Base-by-base conservation (phyloP, 2,113 vertebrate species). In the Pholis gunnellus region DNA sequence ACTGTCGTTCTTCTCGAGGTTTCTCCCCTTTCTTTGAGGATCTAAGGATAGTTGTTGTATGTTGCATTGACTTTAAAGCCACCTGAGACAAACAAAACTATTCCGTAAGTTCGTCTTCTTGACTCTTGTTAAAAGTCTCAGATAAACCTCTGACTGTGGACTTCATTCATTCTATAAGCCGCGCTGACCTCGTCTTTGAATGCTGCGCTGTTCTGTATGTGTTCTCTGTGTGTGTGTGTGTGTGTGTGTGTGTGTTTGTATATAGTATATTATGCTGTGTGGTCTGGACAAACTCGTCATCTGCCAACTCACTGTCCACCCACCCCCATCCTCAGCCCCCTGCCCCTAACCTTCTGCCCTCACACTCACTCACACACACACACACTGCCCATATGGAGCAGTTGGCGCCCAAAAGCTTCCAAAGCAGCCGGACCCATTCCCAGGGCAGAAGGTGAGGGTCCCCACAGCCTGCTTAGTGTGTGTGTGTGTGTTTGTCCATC, bases 401-500 rank as follows among this genome's bases (percentile, higher is more conserved):
- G 86, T 93, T 96, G 95, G 94, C 94, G 85, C 94, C 94, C 93
- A 94, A 92, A 93, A 94, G 93, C 64, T 87, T 93, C 91, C 91
- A 81, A 81, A 94, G 94, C 95, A 95, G 95, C 93, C 94, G 94
- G 93, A 93, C 91, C 87, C 88, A 88, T 94, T 95, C 95, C 94
- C 95, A 95, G 93, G 94, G 94, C 94, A 94, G 94, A 94, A 94
- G 95, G 94, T 95, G 92, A 94, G 91, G 91, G 90, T 93, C 92
- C 91, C 91, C 68, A 74, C 88, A 72, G 93, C 82, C 91, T 79
- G 86, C 83, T 67, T 67, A 18, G 44, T 78, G 79, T 76, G 69
- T 78, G 77, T 77, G 29, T 14, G 17, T 50, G 17, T 17, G 44
- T 84, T 69, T 64, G 20, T 42, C 71, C 67, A 20, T 85, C 83